Evolutionary conservation across 2,888 invertebrate genomes (phyloP).

Genomic region (Caenorhabditis japonica): DNA sequence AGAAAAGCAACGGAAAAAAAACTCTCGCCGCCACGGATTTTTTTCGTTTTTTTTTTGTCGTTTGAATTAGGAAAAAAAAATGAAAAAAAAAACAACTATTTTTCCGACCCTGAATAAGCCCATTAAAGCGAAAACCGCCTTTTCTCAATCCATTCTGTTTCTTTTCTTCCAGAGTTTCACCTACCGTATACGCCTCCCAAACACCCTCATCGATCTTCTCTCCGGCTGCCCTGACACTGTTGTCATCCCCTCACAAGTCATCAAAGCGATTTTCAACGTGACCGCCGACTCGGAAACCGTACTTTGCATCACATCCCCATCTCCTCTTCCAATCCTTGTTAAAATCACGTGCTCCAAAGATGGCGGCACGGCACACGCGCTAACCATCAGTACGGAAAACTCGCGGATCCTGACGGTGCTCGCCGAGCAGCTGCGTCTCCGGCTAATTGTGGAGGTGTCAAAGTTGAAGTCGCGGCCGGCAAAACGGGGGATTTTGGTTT

Average conservation of each 20-base stretch:
- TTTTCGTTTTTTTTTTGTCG: no score
- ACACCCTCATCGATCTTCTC: conserved; percentile 44
- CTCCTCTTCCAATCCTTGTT: not conserved
- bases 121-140: no score
- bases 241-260: conserved; percentile 17
- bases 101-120: no score
- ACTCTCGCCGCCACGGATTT: no score
- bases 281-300: conserved; percentile 3
- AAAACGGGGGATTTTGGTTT: conserved; percentile 22
- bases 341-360: conserved; percentile 15
- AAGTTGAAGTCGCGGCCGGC: conserved; percentile 41
- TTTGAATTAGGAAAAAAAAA: no score
- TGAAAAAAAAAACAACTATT: no score
- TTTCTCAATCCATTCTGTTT: no score
- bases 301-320: not conserved
- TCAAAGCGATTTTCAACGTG: conserved; percentile 22
- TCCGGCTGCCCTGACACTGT: conserved; percentile 38
- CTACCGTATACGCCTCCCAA: conserved; percentile 30
- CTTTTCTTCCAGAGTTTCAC: conserved; percentile 32
- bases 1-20: no score
- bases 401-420: conserved; percentile 26
- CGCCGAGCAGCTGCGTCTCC: conserved; percentile 27
- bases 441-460: conserved; percentile 47
- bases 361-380: conserved; percentile 12
- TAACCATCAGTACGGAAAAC: conserved; percentile 33